A percentile compares a stretch with the other conserved stretches of the same genome.
Conservation (phyloP, 2,888 invertebrate species). For the Apodemia mormo region DNA sequence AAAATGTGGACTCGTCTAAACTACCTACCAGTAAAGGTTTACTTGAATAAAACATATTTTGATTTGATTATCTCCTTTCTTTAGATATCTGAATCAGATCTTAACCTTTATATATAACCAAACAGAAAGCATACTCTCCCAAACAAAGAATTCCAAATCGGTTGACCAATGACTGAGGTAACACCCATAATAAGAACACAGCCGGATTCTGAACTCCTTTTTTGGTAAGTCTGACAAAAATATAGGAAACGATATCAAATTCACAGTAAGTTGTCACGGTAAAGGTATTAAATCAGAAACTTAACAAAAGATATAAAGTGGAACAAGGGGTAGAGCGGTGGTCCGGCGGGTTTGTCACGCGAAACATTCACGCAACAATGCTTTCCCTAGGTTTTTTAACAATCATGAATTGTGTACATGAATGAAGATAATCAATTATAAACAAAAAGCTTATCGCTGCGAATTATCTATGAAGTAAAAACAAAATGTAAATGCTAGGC, state of each 20-base stretch:
- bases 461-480: background rate
- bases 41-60: too few relatives aligned
- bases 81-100: too few relatives aligned
- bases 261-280: background rate
- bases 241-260: background rate
- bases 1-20: too few relatives aligned
- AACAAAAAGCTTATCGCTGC: constrained; percentile 27
- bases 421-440: constrained; percentile 47
- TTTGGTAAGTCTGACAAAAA: too few relatives aligned
- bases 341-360: constrained; percentile 57
- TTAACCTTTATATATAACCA: too few relatives aligned
- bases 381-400: constrained; percentile 61
- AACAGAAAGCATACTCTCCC: too few relatives aligned
- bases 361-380: constrained; percentile 64
- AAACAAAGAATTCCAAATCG: too few relatives aligned
- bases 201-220: too few relatives aligned
- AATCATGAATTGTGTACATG: constrained; percentile 46
- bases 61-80: too few relatives aligned
- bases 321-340: constrained; percentile 52
- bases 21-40: too few relatives aligned
- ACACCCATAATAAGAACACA: too few relatives aligned
- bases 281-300: constrained; percentile 1
- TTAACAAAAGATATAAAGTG: constrained; percentile 42
- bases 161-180: too few relatives aligned
- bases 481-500: background rate